phyloP scores from a whole-genome alignment of 2,888 invertebrate species.

The Drosophila aldrichi region DNA sequence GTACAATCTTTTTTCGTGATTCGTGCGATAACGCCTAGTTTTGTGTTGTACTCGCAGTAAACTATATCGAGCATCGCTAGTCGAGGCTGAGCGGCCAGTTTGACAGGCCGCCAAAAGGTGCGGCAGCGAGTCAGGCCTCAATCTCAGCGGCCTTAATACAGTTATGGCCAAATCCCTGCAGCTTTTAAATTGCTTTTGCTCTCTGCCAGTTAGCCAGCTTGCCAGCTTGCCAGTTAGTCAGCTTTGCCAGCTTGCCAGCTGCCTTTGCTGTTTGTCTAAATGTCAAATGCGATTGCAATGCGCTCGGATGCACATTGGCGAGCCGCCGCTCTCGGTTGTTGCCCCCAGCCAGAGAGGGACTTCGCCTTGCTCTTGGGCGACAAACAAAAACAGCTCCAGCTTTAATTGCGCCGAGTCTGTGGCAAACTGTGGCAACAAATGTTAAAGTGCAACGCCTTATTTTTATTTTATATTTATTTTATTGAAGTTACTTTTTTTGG shows the following conservation, averaged over 20 bases:
- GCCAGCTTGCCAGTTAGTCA: slow-evolving; percentile 21
- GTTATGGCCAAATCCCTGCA: slow-evolving; percentile 82
- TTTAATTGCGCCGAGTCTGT: slow-evolving; percentile 62
- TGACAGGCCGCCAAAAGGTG: slow-evolving; percentile 78
- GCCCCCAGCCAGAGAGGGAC: slow-evolving; percentile 19
- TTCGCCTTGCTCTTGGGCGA: slow-evolving; percentile 53
- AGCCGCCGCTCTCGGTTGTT: slow-evolving; percentile 27
- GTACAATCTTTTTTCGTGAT: not conserved
- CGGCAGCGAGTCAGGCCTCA: slow-evolving; percentile 52
- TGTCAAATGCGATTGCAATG: slow-evolving; percentile 76
- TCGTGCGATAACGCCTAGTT: not conserved
- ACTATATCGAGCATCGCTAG: slow-evolving; percentile 36
- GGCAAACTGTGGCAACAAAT: slow-evolving; percentile 63
- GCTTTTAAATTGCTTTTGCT: slow-evolving; percentile 76
- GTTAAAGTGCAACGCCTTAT: slow-evolving; percentile 68
- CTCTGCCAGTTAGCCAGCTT: slow-evolving; percentile 21
- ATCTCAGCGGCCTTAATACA: slow-evolving; percentile 70
- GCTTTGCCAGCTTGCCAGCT: slow-evolving; percentile 26
- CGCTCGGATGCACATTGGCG: slow-evolving; percentile 66
- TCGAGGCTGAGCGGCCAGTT: slow-evolving; percentile 62
- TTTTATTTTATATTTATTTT: not conserved
- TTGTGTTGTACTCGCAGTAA: not conserved
- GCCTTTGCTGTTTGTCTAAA: slow-evolving; percentile 70
- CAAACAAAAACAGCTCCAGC: slow-evolving; percentile 38
- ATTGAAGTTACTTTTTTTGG: slow-evolving; percentile 10